Conservation (phyloP, 2,888 invertebrate genomes). For the Onthophagus sagittarius region DNA sequence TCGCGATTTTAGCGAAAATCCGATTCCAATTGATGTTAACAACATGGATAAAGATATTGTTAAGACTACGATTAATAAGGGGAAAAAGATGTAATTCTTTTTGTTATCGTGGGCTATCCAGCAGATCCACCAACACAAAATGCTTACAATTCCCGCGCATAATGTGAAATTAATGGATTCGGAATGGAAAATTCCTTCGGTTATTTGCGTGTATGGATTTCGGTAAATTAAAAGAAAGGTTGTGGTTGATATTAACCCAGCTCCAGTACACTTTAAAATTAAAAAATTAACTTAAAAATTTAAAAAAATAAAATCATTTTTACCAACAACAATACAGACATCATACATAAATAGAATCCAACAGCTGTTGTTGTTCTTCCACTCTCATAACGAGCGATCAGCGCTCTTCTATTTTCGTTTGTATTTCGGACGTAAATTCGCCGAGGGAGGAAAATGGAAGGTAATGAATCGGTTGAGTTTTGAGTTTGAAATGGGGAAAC, state of each 20-base stretch:
- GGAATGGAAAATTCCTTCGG: slow-evolving; percentile 22
- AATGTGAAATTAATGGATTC: slow-evolving; percentile 25
- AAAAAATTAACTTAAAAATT: background rate
- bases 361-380: slow-evolving; percentile 23
- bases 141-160: slow-evolving; percentile 26
- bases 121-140: slow-evolving; percentile 30
- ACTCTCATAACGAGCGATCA: slow-evolving; percentile 21
- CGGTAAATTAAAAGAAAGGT: slow-evolving; percentile 26
- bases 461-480: slow-evolving; percentile 25
- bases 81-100: slow-evolving; percentile 27
- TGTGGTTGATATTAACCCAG: slow-evolving; percentile 22
- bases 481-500: slow-evolving; percentile 1
- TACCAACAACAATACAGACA: slow-evolving; percentile 29
- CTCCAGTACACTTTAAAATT: slow-evolving; percentile 24
- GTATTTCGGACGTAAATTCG: slow-evolving; percentile 6
- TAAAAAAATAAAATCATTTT: background rate
- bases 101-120: slow-evolving; percentile 28
- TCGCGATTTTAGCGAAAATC: slow-evolving; percentile 21
- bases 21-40: slow-evolving; percentile 22
- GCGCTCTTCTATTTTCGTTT: slow-evolving; percentile 14
- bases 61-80: slow-evolving; percentile 26
- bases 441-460: slow-evolving; percentile 29
- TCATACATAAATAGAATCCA: slow-evolving; percentile 29
- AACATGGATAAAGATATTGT: slow-evolving; percentile 24
- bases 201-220: slow-evolving; percentile 27